Conservation (phyloP, 2,888 invertebrate species). For the Encarsia formosa region DNA sequence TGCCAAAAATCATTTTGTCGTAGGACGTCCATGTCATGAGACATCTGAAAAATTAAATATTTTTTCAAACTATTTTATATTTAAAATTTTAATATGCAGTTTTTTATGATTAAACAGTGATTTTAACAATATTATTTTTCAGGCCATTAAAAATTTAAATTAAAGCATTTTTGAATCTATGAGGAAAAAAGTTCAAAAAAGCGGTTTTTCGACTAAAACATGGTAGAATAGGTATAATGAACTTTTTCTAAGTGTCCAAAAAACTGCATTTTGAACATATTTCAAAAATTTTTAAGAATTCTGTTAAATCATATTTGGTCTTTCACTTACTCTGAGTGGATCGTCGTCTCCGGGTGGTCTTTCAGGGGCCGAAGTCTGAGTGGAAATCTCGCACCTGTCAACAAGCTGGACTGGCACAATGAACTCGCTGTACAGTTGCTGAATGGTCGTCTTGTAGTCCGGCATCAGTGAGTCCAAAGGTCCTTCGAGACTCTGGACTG, state of each 20-base stretch:
- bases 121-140: too few relatives aligned
- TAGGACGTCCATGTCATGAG: slow-evolving; percentile 32
- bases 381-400: slow-evolving; percentile 47
- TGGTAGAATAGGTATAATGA: too few relatives aligned
- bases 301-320: too few relatives aligned
- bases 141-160: too few relatives aligned
- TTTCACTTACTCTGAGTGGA: slow-evolving; percentile 35
- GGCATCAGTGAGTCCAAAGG: slow-evolving; percentile 63
- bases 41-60: slow-evolving; percentile 34
- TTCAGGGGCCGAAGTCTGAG: slow-evolving; percentile 54
- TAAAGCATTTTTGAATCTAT: too few relatives aligned
- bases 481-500: slow-evolving; percentile 58
- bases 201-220: too few relatives aligned
- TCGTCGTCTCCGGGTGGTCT: slow-evolving; percentile 21
- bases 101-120: too few relatives aligned
- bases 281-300: too few relatives aligned
- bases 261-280: too few relatives aligned
- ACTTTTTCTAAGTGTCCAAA: too few relatives aligned
- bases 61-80: slow-evolving; percentile 13
- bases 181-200: too few relatives aligned
- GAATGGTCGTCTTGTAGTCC: slow-evolving; percentile 59
- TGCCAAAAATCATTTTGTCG: slow-evolving; percentile 32
- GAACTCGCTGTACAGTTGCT: slow-evolving; percentile 62
- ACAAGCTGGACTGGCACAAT: slow-evolving; percentile 60
- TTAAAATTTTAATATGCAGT: background rate